These are phyloP conservation scores for Malurus elegans DNA, from an alignment of 2,113 vertebrate species.

Conservation along the genomic window DNA sequence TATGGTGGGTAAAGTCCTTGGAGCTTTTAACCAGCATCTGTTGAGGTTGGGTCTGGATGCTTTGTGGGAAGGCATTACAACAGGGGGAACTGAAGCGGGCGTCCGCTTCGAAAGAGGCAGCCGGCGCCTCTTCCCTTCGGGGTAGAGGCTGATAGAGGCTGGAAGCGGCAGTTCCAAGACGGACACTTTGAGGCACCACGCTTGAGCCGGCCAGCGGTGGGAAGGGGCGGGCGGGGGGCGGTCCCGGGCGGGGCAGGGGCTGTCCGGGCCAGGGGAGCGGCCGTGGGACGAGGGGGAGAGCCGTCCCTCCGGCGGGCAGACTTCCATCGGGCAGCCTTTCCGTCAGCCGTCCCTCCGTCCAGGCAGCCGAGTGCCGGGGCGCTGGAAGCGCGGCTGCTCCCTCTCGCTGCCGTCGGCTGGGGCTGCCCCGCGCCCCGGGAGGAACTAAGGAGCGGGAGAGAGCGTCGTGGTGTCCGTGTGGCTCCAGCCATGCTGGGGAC, in stretches of 20 bases:
- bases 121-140: neutral
- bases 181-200: rapidly evolving
- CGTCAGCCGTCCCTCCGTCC: neutral
- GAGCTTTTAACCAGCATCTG: rapidly evolving
- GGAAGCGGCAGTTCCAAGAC: rapidly evolving
- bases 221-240: neutral
- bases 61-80: rapidly evolving
- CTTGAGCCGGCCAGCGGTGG: neutral
- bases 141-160: neutral
- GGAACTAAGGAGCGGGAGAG: neutral
- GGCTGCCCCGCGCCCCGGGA: neutral
- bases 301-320: neutral
- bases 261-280: neutral
- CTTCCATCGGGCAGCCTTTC: neutral
- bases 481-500: neutral
- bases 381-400: neutral
- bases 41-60: neutral
- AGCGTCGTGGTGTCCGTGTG: neutral
- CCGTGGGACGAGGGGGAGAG: neutral
- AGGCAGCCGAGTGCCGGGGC: neutral
- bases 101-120: neutral
- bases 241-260: neutral
- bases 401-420: neutral
- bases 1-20: neutral
- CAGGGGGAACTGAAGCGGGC: rapidly evolving